phyloP scores from a whole-genome alignment of 1,140 invertebrate genomes.

The Drosophila parvula region DNA sequence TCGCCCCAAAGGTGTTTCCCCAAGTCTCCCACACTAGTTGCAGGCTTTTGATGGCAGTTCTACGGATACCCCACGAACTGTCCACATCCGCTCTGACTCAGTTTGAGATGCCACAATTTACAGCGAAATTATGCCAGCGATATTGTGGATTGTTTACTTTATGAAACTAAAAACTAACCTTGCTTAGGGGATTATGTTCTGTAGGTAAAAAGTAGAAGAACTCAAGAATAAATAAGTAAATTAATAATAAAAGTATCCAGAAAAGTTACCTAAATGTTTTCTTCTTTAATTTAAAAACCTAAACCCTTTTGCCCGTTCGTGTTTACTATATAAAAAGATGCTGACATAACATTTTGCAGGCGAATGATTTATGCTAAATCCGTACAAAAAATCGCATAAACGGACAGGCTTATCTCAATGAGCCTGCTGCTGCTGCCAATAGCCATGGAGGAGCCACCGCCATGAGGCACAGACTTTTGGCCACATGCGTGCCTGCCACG shows the following conservation, averaged over 20 bases:
- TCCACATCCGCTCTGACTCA: conserved; percentile 39
- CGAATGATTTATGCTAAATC: conserved; percentile 76
- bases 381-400: conserved; percentile 65
- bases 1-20: conserved; percentile 52
- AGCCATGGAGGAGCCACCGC: conserved; percentile 50
- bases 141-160: neutral
- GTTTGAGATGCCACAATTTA: neutral
- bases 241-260: no score
- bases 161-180: no score
- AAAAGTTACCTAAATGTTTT: neutral
- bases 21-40: conserved; percentile 30
- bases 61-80: neutral
- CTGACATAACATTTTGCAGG: conserved; percentile 76
- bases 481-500: conserved; percentile 62
- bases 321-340: conserved; percentile 39
- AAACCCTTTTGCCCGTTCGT: conserved; percentile 19
- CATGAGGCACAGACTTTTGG: conserved; percentile 47
- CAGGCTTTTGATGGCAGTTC: conserved; percentile 14
- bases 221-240: no score
- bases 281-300: neutral
- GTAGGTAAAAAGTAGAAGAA: no score
- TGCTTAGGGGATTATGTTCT: no score
- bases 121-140: neutral
- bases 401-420: conserved; percentile 80
- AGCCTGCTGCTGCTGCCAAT: conserved; percentile 48